A percentile compares a stretch with the other conserved stretches of the same genome.
phyloP scores from a whole-genome alignment of 2,113 vertebrate genomes.

The Oncorhynchus gorbuscha region DNA sequence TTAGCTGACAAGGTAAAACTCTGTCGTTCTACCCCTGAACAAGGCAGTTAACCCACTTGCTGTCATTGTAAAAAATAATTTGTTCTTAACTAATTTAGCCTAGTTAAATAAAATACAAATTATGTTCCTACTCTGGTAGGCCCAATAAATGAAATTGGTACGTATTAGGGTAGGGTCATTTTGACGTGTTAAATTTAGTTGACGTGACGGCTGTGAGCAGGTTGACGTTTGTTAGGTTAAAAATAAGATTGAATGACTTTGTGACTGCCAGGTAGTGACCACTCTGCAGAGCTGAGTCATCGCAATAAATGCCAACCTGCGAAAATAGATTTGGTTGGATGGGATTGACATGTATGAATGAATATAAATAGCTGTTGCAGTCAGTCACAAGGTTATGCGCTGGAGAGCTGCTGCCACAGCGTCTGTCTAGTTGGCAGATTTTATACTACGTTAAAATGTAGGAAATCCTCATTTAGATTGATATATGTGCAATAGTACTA shows the following conservation, averaged over 20 bases:
- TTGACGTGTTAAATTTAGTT: neutral
- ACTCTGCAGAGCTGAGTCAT: no score
- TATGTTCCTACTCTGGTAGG: neutral
- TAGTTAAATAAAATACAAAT: no score
- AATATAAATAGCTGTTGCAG: neutral
- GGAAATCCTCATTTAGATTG: neutral
- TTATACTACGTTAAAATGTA: neutral
- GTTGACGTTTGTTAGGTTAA: no score
- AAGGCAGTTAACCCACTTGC: no score
- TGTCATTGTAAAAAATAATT: no score
- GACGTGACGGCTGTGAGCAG: neutral
- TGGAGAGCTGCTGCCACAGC: neutral
- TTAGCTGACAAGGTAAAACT: no score
- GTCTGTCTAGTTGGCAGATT: neutral
- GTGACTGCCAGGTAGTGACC: no score
- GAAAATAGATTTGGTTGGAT: no score
- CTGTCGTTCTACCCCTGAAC: no score
- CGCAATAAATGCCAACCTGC: no score
- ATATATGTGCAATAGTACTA: neutral
- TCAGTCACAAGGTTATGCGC: constrained; percentile 20
- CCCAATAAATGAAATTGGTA: neutral
- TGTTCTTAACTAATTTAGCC: no score
- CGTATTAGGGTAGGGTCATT: neutral
- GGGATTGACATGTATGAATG: neutral
- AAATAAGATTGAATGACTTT: no score